Conservation (phyloP, 30 jellyfish, hydroid and myxozoan species). For the Cassiopea andromeda region DNA sequence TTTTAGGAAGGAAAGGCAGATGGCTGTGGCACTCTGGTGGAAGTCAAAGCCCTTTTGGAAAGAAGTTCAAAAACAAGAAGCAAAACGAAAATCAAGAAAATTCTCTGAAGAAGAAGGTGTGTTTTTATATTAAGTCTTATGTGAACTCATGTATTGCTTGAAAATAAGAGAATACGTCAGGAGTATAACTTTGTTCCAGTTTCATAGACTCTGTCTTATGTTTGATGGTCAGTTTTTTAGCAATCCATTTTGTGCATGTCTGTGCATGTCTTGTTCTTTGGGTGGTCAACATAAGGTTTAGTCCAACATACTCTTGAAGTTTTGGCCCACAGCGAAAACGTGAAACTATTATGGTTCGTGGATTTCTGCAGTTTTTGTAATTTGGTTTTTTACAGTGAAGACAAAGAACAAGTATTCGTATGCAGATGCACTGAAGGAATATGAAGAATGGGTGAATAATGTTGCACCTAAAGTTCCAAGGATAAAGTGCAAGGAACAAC, state of each 20-base stretch:
- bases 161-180: too few species aligned
- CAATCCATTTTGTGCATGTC: too few species aligned
- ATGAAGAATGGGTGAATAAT: constrained; percentile 76
- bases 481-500: constrained; percentile 79
- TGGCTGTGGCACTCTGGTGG: constrained; percentile 93
- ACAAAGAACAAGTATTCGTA: constrained; percentile 61
- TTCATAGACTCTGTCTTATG: background rate
- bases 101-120: constrained; percentile 44
- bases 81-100: constrained; percentile 24
- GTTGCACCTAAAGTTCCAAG: constrained; percentile 70
- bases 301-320: too few species aligned
- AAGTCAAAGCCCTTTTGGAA: constrained; percentile 88
- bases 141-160: background rate
- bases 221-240: too few species aligned
- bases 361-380: too few species aligned
- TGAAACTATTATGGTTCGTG: too few species aligned
- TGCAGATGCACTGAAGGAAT: constrained; percentile 75
- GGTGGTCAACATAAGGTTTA: too few species aligned
- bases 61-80: constrained; percentile 42
- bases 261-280: too few species aligned
- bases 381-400: constrained; percentile 2
- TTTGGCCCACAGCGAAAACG: too few species aligned
- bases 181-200: background rate
- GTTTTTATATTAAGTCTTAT: background rate
- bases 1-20: constrained; percentile 74